Evolutionary conservation across 2,113 vertebrate genomes (phyloP).

Genomic region (Apaloderma vittatum): DNA sequence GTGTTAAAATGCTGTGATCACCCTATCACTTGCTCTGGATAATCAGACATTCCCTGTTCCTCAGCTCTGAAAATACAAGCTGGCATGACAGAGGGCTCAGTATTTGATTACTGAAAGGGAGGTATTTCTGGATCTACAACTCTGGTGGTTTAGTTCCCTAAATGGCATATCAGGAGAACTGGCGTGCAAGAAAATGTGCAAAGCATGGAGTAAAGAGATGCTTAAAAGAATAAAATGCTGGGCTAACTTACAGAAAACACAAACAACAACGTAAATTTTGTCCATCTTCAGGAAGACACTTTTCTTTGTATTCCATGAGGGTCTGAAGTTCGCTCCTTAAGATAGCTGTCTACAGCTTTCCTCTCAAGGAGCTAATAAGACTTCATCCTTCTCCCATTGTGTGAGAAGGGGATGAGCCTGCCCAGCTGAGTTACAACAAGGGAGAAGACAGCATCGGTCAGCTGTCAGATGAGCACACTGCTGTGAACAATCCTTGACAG

Average conservation of each 20-base stretch:
- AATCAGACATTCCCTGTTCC: neutral
- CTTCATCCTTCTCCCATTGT: neutral
- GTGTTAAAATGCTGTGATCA: neutral
- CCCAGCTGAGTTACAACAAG: neutral
- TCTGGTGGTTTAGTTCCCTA: neutral
- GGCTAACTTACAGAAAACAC: neutral
- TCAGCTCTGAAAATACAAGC: neutral
- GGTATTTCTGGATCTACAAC: neutral
- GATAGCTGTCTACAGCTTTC: neutral
- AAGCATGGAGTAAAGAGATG: neutral
- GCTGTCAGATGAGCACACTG: neutral
- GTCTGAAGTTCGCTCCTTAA: neutral
- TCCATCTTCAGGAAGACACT: neutral
- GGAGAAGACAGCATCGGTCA: neutral
- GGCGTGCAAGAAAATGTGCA: neutral
- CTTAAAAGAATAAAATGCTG: neutral
- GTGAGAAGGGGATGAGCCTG: neutral
- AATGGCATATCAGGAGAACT: neutral
- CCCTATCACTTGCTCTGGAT: neutral
- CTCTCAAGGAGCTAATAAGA: neutral
- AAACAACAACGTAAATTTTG: neutral
- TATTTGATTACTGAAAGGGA: neutral
- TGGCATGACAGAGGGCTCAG: neutral
- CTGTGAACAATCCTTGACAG: neutral
- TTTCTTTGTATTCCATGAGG: neutral